Evolutionary conservation across 2,797 vertebrate species (phyloP), one percentile per base, ranked within the genome.

Genomic region (Orestias chungarensis): DNA sequence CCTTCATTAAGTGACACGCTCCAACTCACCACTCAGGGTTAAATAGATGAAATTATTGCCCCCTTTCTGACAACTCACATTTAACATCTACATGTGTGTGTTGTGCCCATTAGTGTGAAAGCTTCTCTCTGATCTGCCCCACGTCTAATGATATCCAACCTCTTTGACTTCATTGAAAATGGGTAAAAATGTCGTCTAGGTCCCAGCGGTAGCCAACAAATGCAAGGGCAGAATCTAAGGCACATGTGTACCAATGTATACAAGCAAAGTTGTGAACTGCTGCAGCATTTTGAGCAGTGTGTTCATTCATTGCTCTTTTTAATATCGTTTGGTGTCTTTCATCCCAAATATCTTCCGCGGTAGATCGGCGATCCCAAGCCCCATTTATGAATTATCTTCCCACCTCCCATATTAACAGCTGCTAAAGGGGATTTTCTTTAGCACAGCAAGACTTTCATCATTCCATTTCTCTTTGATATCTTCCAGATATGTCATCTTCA

Each of bases 121-220:
- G 86, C 83, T 64, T 86, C 67, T 72, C 43, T 42, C 75, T 40
- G 18, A 66, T 62, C 79, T 74, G 84, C 76, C 78, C 79, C 73
- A 78, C 66, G 65, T 66, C 74, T 84, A 78, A 86, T 86, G 78
- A 82, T 87, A 76, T 84, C 82, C 81, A 83, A 86, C 79, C 74
- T 71, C 71, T 75, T 29, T 49, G 78, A 66, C 71, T 74, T 75
- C 81, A 82, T 82, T 78, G 43, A 73, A 85, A 87, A 87, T 61
- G 25, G 76, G 18, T 81, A 76, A 79, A 79, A 77, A 71, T n/a
- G 68, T 46, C 61, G 64, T 14, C 1, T 9, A n/a, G 20, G 33
- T 61, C 20, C 57, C 33, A 38, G 14, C 10, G 23, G 20, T 23
- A 11, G 29, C 55, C 0, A 20, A 33, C 31, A 20, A 57, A 50